phyloP scores from a whole-genome alignment of 2,888 invertebrate species.

The Isoperla grammatica region DNA sequence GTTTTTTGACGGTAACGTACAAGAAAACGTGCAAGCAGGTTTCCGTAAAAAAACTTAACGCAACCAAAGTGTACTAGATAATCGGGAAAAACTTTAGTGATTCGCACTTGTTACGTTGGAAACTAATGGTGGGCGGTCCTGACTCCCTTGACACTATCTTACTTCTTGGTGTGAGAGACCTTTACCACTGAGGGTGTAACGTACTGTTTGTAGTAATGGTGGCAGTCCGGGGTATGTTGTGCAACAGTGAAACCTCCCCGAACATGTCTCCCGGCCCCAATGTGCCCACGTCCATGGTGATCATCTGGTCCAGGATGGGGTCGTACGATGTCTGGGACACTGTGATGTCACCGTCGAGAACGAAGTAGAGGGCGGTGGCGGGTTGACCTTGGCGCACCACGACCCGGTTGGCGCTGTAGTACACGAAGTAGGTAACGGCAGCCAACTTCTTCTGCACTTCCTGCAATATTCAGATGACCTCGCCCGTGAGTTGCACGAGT shows the following conservation, averaged over 20 bases:
- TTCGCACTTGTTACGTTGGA: no score
- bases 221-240: constrained; percentile 54
- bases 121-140: no score
- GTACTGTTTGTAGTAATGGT: constrained; percentile 54
- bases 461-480: constrained; percentile 40
- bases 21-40: no score
- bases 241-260: constrained; percentile 60
- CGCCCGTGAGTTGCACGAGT: no score
- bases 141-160: no score
- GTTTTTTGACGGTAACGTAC: no score
- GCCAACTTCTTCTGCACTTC: constrained; percentile 56
- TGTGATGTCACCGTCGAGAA: constrained; percentile 54
- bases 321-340: constrained; percentile 50
- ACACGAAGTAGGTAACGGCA: constrained; percentile 55
- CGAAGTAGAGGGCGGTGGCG: constrained; percentile 58
- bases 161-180: no score
- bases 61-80: no score
- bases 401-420: constrained; percentile 51
- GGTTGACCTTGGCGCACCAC: constrained; percentile 58
- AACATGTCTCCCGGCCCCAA: constrained; percentile 58
- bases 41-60: no score
- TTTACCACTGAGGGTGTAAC: no score
- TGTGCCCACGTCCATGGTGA: constrained; percentile 45
- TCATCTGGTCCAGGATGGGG: constrained; percentile 36
- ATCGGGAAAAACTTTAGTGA: no score